Conservation (phyloP, 2,888 invertebrate species). For the Netelia fuscicornis region DNA sequence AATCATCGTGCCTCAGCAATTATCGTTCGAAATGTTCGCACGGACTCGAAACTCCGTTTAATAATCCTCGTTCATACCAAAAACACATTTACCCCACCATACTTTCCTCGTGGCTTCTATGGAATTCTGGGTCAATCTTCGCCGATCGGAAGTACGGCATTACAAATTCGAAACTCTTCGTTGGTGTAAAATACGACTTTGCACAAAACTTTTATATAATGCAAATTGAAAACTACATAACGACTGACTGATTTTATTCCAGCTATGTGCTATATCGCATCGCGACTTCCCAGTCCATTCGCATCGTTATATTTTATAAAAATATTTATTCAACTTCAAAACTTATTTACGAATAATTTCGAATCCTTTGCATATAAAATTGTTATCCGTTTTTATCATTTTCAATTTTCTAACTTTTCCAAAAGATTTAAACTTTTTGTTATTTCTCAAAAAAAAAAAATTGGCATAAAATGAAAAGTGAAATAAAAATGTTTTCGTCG, state of each 20-base stretch:
- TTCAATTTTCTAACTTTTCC: too few relatives aligned
- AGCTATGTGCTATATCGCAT: not conserved
- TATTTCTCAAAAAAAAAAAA: too few relatives aligned
- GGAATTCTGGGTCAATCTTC: slow-evolving; percentile 26
- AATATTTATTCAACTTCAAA: too few relatives aligned
- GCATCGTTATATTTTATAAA: too few relatives aligned
- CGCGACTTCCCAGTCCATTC: not conserved
- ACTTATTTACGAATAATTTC: too few relatives aligned
- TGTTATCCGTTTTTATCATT: too few relatives aligned
- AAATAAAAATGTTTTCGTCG: not conserved
- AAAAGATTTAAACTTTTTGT: too few relatives aligned
- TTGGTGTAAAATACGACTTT: slow-evolving; percentile 6
- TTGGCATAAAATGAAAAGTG: too few relatives aligned
- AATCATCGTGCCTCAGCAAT: too few relatives aligned
- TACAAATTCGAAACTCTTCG: slow-evolving; percentile 18
- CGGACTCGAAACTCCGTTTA: slow-evolving; percentile 22
- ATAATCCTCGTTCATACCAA: slow-evolving; percentile 35
- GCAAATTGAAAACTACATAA: slow-evolving; percentile 30
- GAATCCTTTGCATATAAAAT: too few relatives aligned
- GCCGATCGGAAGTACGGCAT: slow-evolving; percentile 5
- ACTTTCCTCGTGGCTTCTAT: not conserved
- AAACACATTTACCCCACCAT: slow-evolving; percentile 27
- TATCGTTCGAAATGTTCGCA: slow-evolving; percentile 29
- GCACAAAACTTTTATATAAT: slow-evolving; percentile 29
- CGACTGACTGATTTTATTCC: not conserved